Evolutionary conservation across 2,888 invertebrate genomes (phyloP), one percentile per base, ranked within the genome.

Genomic region (Aphidoletes aphidimyza): DNA sequence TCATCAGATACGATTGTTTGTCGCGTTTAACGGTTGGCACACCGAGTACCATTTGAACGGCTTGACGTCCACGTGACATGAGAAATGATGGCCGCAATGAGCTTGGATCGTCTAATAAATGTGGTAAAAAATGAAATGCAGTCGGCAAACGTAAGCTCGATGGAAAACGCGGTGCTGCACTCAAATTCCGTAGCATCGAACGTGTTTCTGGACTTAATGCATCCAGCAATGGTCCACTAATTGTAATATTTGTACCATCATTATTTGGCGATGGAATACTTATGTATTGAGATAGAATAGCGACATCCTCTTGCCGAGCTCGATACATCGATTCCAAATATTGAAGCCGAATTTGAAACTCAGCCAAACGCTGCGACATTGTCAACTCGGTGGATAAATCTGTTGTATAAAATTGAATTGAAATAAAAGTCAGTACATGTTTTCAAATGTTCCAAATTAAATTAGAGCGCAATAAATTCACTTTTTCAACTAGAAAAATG

Each of bases 1-100:
- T 92, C 89, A 96, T 91, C 54, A 98, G 91, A 89, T 98, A 98
- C 86, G 93, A 95, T 88, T 97, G 96, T 87, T 96, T 95, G 86
- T 96, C 96, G 69, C 98, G 91, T 87, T 94, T 94, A 8, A 98
- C 97, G 0, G 98, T 98, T 0, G 98, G 98, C 86, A 98, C 87
- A 49, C 90, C 98, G 83, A 98, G 91, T 0, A 97, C 96, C 86
- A 97, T 92, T 84, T 96, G 95, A 0, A 95, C 95, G 86, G 95
- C 94, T 11, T 92, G 91, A 85, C 95, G 92, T 1, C 94, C 94
- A 86, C 93, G 93, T 45, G 94, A 94, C 89, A 96, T 91, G 87
- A 95, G 92, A 89, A 94, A 95, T 14, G 95, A 94, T 0, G 97
- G 96, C 85, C 93, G 92, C 85, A 97, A 90, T 47, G 47, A 47